Percentiles rank a stretch among this genome's conserved stretches.
phyloP scores from a whole-genome alignment of 2,797 vertebrate species.

The Micrastur ruficollis region DNA sequence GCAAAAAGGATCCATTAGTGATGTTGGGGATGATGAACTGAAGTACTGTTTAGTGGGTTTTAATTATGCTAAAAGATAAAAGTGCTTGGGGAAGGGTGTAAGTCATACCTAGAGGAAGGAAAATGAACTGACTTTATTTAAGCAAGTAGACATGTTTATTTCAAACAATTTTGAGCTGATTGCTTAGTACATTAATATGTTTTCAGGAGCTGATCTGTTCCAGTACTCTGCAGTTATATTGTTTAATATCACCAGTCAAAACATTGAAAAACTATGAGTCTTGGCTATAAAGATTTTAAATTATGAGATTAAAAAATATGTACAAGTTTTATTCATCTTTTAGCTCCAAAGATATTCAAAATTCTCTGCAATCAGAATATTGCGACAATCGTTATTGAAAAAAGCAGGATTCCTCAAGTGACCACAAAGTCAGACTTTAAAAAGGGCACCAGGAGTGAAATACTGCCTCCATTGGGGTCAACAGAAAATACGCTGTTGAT shows the following conservation, averaged over 20 bases:
- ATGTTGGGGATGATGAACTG: slow-evolving; percentile 18
- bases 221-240: neutral
- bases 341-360: neutral
- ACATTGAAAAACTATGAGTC: neutral
- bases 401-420: neutral
- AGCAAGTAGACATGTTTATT: slow-evolving; percentile 28
- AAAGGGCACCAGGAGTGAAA: neutral
- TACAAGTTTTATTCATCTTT: neutral
- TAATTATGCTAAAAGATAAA: slow-evolving; percentile 45
- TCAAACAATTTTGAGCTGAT: slow-evolving; percentile 10
- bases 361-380: neutral
- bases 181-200: neutral
- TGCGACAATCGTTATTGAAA: neutral
- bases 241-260: neutral
- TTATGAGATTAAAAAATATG: neutral
- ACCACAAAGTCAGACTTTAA: neutral
- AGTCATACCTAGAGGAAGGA: neutral
- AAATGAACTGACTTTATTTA: slow-evolving; percentile 35
- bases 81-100: neutral
- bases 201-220: neutral
- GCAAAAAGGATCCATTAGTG: slow-evolving; percentile 1
- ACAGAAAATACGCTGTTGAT: neutral
- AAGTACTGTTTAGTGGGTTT: slow-evolving; percentile 32
- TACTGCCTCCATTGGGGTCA: neutral
- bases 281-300: neutral